Evolutionary conservation across 2,797 vertebrate genomes (phyloP).

Genomic region (Siniperca obscura): DNA sequence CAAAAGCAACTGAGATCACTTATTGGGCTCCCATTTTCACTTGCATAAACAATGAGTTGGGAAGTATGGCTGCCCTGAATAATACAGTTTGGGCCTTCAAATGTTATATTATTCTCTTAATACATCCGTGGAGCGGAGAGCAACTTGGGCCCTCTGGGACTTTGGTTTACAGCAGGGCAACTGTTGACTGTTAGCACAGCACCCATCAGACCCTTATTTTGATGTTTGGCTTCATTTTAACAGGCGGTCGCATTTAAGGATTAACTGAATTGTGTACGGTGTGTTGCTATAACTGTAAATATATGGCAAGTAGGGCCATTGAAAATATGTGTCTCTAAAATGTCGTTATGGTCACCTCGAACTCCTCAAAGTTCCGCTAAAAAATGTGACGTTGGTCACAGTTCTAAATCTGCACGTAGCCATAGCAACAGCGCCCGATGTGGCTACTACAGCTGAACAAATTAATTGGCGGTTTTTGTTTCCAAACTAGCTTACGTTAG

Average conservation of each 20-base stretch:
- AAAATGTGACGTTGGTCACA: too few species aligned
- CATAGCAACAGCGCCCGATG: conserved; percentile 4
- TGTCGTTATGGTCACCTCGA: too few species aligned
- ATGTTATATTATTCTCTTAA: not conserved
- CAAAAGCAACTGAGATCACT: not conserved
- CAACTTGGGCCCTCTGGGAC: not conserved
- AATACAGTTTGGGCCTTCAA: not conserved
- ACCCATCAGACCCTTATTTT: not conserved
- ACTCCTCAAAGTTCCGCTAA: not conserved
- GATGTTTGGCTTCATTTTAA: not conserved
- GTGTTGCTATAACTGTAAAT: not conserved
- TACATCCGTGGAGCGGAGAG: not conserved
- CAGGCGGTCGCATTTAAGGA: not conserved
- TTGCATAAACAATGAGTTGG: not conserved
- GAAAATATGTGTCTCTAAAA: not conserved
- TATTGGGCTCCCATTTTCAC: not conserved
- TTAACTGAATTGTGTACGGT: too few species aligned
- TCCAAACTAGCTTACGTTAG: too few species aligned
- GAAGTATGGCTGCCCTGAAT: not conserved
- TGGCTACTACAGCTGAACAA: not conserved
- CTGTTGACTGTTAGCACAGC: not conserved
- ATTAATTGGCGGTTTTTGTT: not conserved
- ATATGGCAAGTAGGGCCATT: not conserved
- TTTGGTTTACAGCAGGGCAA: not conserved
- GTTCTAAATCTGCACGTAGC: not conserved